Percentiles rank a stretch among this genome's conserved stretches.
Conservation (phyloP, 2,113 vertebrate species). For the Oryzias celebensis region DNA sequence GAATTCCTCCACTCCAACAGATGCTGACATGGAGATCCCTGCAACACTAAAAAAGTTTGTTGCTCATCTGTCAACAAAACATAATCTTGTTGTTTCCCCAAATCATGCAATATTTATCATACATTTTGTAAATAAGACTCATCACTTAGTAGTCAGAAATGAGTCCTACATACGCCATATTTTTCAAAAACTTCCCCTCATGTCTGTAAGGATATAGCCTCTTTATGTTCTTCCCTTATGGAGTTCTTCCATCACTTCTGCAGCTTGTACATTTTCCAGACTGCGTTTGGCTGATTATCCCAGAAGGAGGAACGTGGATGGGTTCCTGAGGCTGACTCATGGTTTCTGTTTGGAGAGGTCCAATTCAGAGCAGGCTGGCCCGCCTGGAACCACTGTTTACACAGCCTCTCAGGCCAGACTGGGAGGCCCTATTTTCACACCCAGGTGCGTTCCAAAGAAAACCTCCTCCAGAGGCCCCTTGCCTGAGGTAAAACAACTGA, state of each 20-base stretch:
- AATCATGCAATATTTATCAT: conserved; percentile 17
- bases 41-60: conserved; percentile 5
- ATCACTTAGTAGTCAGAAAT: not conserved
- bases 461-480: conserved; percentile 67
- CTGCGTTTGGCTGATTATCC: conserved; percentile 61
- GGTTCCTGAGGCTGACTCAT: conserved; percentile 74
- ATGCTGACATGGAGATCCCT: conserved; percentile 41
- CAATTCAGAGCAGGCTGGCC: conserved; percentile 52
- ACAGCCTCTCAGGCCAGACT: conserved; percentile 74
- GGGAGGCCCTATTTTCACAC: conserved; percentile 77
- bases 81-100: conserved; percentile 17
- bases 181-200: not conserved
- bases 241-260: conserved; percentile 28
- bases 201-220: not conserved
- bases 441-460: conserved; percentile 78
- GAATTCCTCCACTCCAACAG: conserved; percentile 56
- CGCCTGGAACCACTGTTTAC: conserved; percentile 70
- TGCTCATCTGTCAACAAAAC: conserved; percentile 14
- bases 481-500: conserved; percentile 60
- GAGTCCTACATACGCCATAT: not conserved
- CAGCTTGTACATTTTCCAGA: conserved; percentile 58
- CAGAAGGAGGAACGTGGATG: conserved; percentile 62
- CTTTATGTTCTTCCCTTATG: conserved; percentile 17
- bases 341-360: conserved; percentile 74
- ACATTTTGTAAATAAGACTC: conserved; percentile 9